These are phyloP conservation scores for Pachypanchax playfairii DNA, from an alignment of 2,113 vertebrate genomes.

Conservation along the genomic window DNA sequence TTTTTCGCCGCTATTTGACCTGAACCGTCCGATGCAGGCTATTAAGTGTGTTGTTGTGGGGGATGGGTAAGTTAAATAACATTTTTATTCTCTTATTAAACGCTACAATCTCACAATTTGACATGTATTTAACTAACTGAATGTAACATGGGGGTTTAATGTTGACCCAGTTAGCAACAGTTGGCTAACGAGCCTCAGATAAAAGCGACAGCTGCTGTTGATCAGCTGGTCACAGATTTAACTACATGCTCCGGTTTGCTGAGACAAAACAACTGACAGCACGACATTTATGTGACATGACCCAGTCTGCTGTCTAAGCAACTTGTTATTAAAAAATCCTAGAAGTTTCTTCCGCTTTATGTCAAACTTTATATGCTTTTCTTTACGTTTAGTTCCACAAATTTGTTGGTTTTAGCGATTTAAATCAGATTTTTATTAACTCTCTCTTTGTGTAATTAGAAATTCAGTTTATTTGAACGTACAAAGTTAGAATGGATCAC, in stretches of 20 bases:
- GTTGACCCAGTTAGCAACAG: slow-evolving; percentile 7
- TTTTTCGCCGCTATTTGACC: not conserved
- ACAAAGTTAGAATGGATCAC: too few species aligned
- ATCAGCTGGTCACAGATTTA: not conserved
- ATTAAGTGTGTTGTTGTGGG: not conserved
- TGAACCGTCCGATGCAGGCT: not conserved
- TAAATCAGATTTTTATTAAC: too few species aligned
- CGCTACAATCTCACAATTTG: not conserved
- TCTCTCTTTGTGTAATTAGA: too few species aligned
- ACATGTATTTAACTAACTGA: not conserved
- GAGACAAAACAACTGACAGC: too few species aligned
- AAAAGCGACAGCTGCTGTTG: not conserved
- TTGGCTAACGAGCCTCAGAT: not conserved
- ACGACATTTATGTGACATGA: not conserved
- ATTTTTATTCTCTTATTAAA: not conserved
- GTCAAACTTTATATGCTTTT: too few species aligned
- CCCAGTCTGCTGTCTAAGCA: not conserved
- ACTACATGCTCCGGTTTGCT: too few species aligned
- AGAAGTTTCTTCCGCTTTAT: too few species aligned
- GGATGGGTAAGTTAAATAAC: slow-evolving; percentile 82
- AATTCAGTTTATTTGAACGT: too few species aligned
- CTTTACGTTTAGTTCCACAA: too few species aligned
- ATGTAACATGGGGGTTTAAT: not conserved
- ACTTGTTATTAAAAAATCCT: not conserved
- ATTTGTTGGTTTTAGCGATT: too few species aligned